Evolutionary conservation across 2,113 vertebrate genomes (phyloP).

Genomic region (Tympanuchus pallidicinctus): DNA sequence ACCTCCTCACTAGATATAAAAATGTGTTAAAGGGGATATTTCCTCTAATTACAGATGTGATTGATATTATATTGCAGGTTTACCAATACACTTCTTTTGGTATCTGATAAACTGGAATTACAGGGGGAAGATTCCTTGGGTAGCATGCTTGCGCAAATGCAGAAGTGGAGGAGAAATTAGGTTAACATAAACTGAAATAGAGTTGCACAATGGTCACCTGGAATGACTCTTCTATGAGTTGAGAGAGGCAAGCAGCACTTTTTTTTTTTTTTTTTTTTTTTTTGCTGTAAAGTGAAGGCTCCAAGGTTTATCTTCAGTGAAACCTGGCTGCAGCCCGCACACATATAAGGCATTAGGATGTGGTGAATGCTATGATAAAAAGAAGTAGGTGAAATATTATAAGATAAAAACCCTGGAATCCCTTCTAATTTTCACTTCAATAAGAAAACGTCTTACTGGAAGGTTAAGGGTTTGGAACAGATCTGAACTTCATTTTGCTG

Average conservation of each 20-base stretch:
- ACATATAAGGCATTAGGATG: not conserved
- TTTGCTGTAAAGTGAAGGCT: not conserved
- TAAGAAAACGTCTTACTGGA: not conserved
- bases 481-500: not conserved
- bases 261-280: not conserved
- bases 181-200: not conserved
- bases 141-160: not conserved
- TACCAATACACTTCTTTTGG: not conserved
- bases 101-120: not conserved
- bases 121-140: accelerated
- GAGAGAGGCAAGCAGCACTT: not conserved
- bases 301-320: not conserved
- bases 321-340: accelerated
- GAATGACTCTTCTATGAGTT: not conserved
- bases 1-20: not conserved
- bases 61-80: not conserved
- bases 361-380: not conserved
- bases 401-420: not conserved
- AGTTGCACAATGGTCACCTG: not conserved
- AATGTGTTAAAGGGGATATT: not conserved
- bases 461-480: not conserved
- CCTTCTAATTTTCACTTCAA: not conserved
- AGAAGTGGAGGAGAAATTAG: not conserved
- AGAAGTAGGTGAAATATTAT: not conserved
- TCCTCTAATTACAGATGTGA: not conserved